phyloP scores from a whole-genome alignment of 2,888 invertebrate genomes.

The Drosophila nigricruria region DNA sequence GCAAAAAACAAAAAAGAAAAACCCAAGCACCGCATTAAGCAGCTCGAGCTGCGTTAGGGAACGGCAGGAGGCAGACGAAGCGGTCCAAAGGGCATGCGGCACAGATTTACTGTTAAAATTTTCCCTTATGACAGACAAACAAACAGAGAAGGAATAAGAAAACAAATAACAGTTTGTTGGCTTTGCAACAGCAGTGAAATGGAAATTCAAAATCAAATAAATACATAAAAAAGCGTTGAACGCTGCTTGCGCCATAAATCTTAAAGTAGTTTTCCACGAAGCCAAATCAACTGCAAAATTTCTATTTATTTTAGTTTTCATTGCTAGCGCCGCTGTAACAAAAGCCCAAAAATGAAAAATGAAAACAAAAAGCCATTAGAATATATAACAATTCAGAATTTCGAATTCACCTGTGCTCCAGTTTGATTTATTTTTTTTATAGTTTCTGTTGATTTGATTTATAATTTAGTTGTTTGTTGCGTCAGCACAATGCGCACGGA shows the following conservation, averaged over 20 bases:
- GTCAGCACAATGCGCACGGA: constrained; percentile 47
- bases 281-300: constrained; percentile 13
- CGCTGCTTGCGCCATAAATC: constrained; percentile 51
- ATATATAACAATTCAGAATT: constrained; percentile 1
- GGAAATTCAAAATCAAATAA: constrained; percentile 62
- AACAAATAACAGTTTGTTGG: constrained; percentile 53
- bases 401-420: constrained; percentile 21
- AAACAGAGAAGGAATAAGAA: constrained; percentile 23
- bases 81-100: constrained; percentile 19
- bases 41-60: constrained; percentile 23
- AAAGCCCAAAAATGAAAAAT: constrained; percentile 4
- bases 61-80: constrained; percentile 5
- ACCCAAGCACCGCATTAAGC: constrained; percentile 35
- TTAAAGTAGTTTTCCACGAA: constrained; percentile 69
- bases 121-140: constrained; percentile 67
- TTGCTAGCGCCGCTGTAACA: constrained; percentile 26
- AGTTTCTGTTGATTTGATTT: constrained; percentile 68
- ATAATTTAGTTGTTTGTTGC: constrained; percentile 51
- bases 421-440: constrained; percentile 43
- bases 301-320: constrained; percentile 43
- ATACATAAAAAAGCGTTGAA: constrained; percentile 53
- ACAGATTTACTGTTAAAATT: constrained; percentile 54
- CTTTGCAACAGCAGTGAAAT: constrained; percentile 35
- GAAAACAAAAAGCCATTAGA: constrained; percentile 24
- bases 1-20: constrained; percentile 1